Evolutionary conservation across 2,888 invertebrate species (phyloP), one percentile per base, ranked within the genome.

Genomic region (Sminthurinus aureus): DNA sequence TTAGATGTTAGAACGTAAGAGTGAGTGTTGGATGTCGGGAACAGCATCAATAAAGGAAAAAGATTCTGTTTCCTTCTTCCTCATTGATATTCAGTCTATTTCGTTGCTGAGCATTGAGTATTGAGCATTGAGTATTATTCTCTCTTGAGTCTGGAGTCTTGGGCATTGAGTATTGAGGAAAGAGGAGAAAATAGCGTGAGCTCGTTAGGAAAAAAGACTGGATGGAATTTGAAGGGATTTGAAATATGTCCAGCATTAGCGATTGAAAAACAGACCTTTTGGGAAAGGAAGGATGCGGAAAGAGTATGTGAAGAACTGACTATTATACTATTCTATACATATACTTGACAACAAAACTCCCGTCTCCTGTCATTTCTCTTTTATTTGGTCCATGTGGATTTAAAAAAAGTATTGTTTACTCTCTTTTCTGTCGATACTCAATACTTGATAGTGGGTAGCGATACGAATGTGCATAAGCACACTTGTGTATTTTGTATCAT

Each of bases 321-420:
- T 58, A 64, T n/a, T n/a, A n/a, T n/a, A n/a, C n/a, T n/a, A n/a
- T n/a, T n/a, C n/a, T n/a, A n/a, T n/a, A 77, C 38, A 38, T 77
- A 20, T 22, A 15, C 24, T 58, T 77, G 77, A 77, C 77, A 77
- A 58, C 77, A 15, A 52, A 58, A 24, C 77, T 77, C 77, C 22
- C 58, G 52, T 58, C 52, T 52, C n/a, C 75, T 15, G 12, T 3
- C 12, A 13, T 4, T 52, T 24, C 71, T n/a, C 50, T 50, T 75
- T 8, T 8, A 52, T 52, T 58, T 58, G 58, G 58, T 58, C 58
- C 58, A 58, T 58, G 58, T 58, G 58, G 58, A 58, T 9, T 58
- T 58, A 11, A 58, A 38, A 2, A 38, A 38, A 38, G 38, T n/a
- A n/a, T n/a, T n/a, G n/a, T n/a, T n/a, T n/a, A n/a, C n/a, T n/a